phyloP scores from a whole-genome alignment of 2,113 vertebrate genomes.

The Notiomystis cincta region DNA sequence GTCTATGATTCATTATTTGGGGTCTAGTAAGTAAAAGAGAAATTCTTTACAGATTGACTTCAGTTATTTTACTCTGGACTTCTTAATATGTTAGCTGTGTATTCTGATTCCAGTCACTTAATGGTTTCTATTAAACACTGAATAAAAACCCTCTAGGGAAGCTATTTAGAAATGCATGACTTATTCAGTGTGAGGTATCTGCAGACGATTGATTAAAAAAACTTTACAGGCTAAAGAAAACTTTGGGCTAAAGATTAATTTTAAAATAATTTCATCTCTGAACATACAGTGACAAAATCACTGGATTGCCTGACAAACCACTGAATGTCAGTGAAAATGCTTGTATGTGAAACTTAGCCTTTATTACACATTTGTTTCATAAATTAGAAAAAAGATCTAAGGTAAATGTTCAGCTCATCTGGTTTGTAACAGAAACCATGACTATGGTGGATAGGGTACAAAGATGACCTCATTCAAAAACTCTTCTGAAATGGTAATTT shows the following conservation, averaged over 20 bases:
- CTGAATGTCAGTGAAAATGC: not conserved
- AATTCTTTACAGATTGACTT: not conserved
- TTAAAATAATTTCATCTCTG: slow-evolving; percentile 35
- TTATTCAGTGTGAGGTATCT: slow-evolving; percentile 57
- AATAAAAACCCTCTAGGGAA: slow-evolving; percentile 44
- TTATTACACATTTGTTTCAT: not conserved
- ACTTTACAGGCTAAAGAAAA: not conserved
- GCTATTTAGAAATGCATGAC: slow-evolving; percentile 51
- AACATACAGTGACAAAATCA: slow-evolving; percentile 45
- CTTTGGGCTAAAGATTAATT: slow-evolving; percentile 39
- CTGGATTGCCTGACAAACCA: not conserved
- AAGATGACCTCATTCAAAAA: slow-evolving; percentile 30
- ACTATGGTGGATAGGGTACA: not conserved
- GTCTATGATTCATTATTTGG: not conserved
- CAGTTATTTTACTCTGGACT: not conserved
- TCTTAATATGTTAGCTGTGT: not conserved
- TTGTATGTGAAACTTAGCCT: slow-evolving; percentile 21
- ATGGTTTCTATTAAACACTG: slow-evolving; percentile 59
- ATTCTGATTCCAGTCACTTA: not conserved
- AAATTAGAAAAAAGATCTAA: slow-evolving; percentile 34
- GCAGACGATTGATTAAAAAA: slow-evolving; percentile 58
- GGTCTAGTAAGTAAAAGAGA: not conserved
- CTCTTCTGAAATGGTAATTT: slow-evolving; percentile 1
- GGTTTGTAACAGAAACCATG: slow-evolving; percentile 32
- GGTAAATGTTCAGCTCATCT: not conserved